These are phyloP conservation scores for Fratercula arctica DNA, from an alignment of 2,797 vertebrate genomes.

Conservation along the genomic window DNA sequence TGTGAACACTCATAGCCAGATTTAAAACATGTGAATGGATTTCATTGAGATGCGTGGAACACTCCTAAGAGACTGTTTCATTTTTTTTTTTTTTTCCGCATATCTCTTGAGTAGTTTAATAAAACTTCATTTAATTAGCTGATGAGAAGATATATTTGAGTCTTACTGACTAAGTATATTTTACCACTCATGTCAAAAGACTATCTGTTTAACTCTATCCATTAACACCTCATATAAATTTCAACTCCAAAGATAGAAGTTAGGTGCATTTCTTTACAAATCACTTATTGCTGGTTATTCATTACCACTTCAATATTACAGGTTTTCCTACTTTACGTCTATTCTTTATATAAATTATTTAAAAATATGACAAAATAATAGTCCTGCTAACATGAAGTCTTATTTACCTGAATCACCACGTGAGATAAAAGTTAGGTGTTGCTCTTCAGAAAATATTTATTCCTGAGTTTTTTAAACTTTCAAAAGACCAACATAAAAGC, in stretches of 20 bases:
- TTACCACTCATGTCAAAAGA: neutral
- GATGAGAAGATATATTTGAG: neutral
- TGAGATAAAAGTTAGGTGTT: neutral
- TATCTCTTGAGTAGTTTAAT: neutral
- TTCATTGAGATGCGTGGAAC: neutral
- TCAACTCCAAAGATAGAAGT: neutral
- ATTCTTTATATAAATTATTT: neutral
- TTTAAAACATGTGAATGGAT: conserved; percentile 45
- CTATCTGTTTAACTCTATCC: neutral
- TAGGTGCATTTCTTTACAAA: neutral
- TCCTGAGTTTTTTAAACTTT: neutral
- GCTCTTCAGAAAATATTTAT: neutral
- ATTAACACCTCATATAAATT: neutral
- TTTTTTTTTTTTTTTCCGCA: neutral
- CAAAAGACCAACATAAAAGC: neutral
- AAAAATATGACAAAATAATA: neutral
- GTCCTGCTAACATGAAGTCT: neutral
- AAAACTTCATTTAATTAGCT: neutral
- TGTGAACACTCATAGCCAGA: neutral
- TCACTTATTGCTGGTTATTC: neutral
- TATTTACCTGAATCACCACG: neutral
- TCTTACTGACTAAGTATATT: neutral
- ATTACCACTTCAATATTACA: neutral
- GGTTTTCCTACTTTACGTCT: neutral
- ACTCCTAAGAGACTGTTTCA: neutral